Base-by-base conservation (phyloP, 2,113 vertebrate genomes). In the Ariopsis seemanni region DNA sequence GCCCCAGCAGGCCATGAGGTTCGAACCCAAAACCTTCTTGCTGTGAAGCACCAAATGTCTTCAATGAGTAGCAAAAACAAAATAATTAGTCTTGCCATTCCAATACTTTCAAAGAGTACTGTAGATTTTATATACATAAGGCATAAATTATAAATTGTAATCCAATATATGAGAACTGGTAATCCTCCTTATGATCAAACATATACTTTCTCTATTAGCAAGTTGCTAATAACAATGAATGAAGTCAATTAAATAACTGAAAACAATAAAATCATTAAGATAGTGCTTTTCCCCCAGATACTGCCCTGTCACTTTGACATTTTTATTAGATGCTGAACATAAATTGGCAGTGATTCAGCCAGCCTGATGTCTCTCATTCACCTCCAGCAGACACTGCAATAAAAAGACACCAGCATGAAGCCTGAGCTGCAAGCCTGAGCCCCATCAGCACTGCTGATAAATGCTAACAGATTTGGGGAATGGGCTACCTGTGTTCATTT, bases 321-420 rank as follows among this genome's bases (percentile, higher is more conserved):
- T 87, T 89, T 90, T 85, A 85, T 85, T 71, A 22, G 1, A 27
- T 71, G 89, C 88, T 90, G 82, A 89, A 81, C 74, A 84, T 52
- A 86, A 90, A 86, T 53, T 85, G 80, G 86, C 91, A 88, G 90
- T 90, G 90, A 92, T 90, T 93, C 90, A 72, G 91, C 79, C 20
- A 65, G 83, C 75, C 87, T 90, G 82, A 86, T 90, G 87, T 93
- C 88, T 88, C 79, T 90, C 77, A 81, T 90, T 91, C 86, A 86
- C 83, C 85, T 74, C 87, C 88, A 88, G 90, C 89, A 89, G 78
- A 85, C 90, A 85, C 78, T 90, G 63, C 88, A 88, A 92, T 92
- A 91, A 92, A 92, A 58, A 88, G 89, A 88, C 91, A 57, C 30
- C 84, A 86, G 80, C 20, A 48, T 80, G 84, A 8, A 55, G 71